Conservation (phyloP, 2,888 invertebrate genomes). For the Andrena trimmerana region DNA sequence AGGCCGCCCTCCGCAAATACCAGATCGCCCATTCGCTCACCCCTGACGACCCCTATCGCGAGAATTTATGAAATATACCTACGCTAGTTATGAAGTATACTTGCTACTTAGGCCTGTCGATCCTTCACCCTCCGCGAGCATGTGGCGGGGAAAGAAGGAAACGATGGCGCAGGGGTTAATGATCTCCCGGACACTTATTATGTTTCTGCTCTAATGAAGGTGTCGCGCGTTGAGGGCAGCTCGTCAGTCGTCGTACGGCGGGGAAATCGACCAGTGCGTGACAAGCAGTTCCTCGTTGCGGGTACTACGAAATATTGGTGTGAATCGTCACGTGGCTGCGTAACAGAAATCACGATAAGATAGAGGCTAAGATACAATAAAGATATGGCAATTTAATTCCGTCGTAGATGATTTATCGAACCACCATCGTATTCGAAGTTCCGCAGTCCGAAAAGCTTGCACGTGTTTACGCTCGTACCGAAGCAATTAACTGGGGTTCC, state of each 20-base stretch:
- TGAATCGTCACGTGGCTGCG: background rate
- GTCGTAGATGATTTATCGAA: conserved; percentile 1
- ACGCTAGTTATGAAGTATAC: conserved; percentile 35
- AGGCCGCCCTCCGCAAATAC: conserved; percentile 53
- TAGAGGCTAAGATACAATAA: background rate
- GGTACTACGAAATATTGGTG: background rate
- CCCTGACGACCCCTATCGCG: conserved; percentile 37
- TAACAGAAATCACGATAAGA: conserved; percentile 39
- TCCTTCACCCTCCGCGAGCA: background rate
- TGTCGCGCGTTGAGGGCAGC: no score
- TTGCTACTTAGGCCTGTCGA: conserved; percentile 28
- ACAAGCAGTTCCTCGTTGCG: no score
- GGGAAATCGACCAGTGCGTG: no score
- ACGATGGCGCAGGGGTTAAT: background rate
- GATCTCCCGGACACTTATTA: background rate
- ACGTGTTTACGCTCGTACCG: background rate
- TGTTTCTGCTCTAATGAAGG: no score
- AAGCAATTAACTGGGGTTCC: background rate
- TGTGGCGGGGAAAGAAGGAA: no score
- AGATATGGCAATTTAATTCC: conserved; percentile 16
- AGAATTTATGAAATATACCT: no score
- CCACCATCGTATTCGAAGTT: background rate
- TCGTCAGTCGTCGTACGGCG: no score
- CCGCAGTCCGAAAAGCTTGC: background rate
- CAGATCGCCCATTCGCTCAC: conserved; percentile 60